Evolutionary conservation across 2,113 vertebrate species (phyloP), one percentile per base, ranked within the genome.

Genomic region (Pterophyllum scalare): DNA sequence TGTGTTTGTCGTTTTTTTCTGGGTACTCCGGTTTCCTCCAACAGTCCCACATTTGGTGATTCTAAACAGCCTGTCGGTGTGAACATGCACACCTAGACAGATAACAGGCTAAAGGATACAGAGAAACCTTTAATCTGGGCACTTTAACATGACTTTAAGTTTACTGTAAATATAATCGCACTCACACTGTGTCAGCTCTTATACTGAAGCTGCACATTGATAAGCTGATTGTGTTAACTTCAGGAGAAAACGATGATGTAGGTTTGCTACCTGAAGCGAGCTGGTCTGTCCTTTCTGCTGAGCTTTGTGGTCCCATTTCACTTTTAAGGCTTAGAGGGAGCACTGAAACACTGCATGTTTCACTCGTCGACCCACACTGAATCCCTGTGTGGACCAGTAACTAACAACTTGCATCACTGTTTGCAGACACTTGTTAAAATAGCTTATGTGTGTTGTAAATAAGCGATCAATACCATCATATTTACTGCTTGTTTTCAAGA

Each of bases 281-380:
- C 84, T 54, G 88, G 28, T 83, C 86, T 84, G 89, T 91, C 83
- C 80, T 83, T 26, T 61, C 81, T 28, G 82, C 86, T 74, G 72
- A 82, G 81, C 52, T 84, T 58, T 13, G 65, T 77, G 84, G 86
- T 79, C 49, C 70, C 86, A 79, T 90, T 83, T 84, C 80, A 82
- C 87, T 38, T 43, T 56, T 9, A 82, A 94, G 94, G 94, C 94
- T 85, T 93, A 94, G 94, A 93, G 92, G 96, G 95, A 94, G 93
- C 94, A 96, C 95, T 95, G 95, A 96, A 87, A 58, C 67, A 3
- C 79, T 94, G 92, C 93, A 94, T 94, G 92, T 87, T 80, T 38
- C 43, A 86, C 57, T n/a, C 31, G 62, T 83, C 75, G n/a, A 56
- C 67, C 77, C 81, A 67, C 84, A 67, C 70, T 1, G 5, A 57